Base-by-base conservation (phyloP, 2,888 invertebrate species). In the Sipha maydis region DNA sequence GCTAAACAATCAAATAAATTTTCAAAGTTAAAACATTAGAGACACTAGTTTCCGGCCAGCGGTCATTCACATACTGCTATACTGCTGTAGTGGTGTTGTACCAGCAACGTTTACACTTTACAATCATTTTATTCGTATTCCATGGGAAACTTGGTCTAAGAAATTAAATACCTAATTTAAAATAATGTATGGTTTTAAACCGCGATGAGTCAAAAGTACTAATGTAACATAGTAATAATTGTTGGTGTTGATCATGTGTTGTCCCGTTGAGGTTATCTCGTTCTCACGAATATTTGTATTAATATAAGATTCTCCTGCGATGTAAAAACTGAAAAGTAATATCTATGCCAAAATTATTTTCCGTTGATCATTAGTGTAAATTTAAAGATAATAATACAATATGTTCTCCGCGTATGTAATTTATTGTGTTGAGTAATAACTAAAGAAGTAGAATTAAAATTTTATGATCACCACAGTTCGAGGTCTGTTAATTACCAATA, bases 111-210 rank as follows among this genome's bases (percentile, higher is more conserved):
- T 28, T 5, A 25, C 25, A 61, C 11, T 21, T 61, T 31, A 71
- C 71, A 71, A 71, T 31, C 11, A 28, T 71, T n/a, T 67, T 67
- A 8, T 67, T 77, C 54, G 1, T 67, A 31, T 71, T 48, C 31
- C 69, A 31, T 83, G 82, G 71, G 82, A 83, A 83, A 41, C 48
- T 67, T 69, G n/a, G 4, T 41, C 19, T 19, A n/a, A 38, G 14
- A n/a, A 80, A 80, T 9, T n/a, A 76, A 73, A 73, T 38, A 76
- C n/a, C 76, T 76, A 71, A 71, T 31, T 71, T 31, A 73, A 73
- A 73, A 56, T 56, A 56, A 56, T 48, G 1, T 48, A 28, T 82
- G 28, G 73, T 2, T 28, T 11, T 4, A 48, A 48, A 71, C 31
- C 41, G 41, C 21, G 38, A 76, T 14, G 38, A 61, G 28, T 61